Evolutionary conservation across 2,797 vertebrate genomes (phyloP).

Genomic region (Silurus aristotelis): DNA sequence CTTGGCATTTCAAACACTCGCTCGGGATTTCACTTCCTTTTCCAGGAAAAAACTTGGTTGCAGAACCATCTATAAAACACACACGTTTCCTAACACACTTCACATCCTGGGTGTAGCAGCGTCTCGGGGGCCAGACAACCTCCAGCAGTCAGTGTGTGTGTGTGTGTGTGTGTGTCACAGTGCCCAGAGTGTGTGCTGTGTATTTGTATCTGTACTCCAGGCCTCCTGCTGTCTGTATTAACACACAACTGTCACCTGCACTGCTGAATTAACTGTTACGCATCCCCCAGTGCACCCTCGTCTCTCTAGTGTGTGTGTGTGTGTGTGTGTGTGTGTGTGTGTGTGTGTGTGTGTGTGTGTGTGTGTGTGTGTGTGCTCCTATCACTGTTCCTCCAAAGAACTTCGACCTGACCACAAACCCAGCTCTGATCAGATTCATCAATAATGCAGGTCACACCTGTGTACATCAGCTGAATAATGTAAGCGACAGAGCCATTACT

Average conservation of each 20-base stretch:
- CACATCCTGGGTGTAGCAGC: background rate
- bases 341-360: background rate
- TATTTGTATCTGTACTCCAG: background rate
- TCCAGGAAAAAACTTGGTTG: background rate
- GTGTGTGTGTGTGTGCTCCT: background rate
- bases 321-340: background rate
- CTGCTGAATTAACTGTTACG: background rate
- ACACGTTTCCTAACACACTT: background rate
- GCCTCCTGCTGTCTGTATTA: background rate
- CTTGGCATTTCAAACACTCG: too few relatives aligned
- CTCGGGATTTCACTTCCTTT: background rate
- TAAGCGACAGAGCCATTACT: constrained; percentile 17
- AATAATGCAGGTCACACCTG: constrained; percentile 24
- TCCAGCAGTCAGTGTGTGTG: too few relatives aligned
- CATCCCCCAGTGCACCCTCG: background rate
- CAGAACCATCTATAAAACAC: background rate
- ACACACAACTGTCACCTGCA: background rate
- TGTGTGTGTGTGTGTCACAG: background rate
- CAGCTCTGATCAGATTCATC: constrained; percentile 27
- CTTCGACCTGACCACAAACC: background rate
- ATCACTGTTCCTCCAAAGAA: background rate
- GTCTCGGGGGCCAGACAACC: background rate
- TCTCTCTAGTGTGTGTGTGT: background rate
- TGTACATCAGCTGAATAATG: constrained; percentile 34
- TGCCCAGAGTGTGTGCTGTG: background rate